Evolutionary conservation across 2,888 invertebrate species (phyloP), one percentile per base, ranked within the genome.

Genomic region (Ectemnius cavifrons): DNA sequence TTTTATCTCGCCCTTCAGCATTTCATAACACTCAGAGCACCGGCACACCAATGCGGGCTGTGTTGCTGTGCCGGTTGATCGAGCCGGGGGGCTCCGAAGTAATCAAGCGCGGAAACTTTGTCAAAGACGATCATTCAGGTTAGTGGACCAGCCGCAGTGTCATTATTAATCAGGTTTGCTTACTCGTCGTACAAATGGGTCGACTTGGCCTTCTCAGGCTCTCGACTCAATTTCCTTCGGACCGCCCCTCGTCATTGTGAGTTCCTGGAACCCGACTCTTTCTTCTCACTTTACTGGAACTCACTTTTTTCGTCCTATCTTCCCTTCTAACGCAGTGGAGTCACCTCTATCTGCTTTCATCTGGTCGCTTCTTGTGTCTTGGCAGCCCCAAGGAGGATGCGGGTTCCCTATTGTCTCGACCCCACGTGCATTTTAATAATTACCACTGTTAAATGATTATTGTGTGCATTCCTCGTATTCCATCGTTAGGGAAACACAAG

Each of bases 61-160:
- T 20, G 4, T 14, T 11, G 27, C 2, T 20, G 56, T 27, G 27
- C 58, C 58, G 63, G 16, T 67, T 71, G 69, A 79, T 78, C 71
- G 67, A 71, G 67, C 23, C 67, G 49, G 57, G 58, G 69, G 52
- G 37, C 72, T 72, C 20, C 66, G 52, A 57, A 20, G 63, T 60
- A 74, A 62, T 67, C 56, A 68, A 27, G 63, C 66, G 71, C 49
- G 28, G n/a, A 14, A 14, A n/a, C 65, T 49, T 47, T 52, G 60
- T 73, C 70, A 67, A 63, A 59, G 69, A 66, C 63, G 63, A 73
- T 73, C 69, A 58, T 75, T 62, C 65, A 69, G 57, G 75, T 67
- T 73, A 70, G 61, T 67, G 68, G 59, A 68, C 73, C 63, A 66
- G 16, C 45, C 28, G 37, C 52, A 13, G 18, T 63, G 58, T 63